Base-by-base conservation (phyloP, 2,113 vertebrate genomes). In the Uria lomvia region DNA sequence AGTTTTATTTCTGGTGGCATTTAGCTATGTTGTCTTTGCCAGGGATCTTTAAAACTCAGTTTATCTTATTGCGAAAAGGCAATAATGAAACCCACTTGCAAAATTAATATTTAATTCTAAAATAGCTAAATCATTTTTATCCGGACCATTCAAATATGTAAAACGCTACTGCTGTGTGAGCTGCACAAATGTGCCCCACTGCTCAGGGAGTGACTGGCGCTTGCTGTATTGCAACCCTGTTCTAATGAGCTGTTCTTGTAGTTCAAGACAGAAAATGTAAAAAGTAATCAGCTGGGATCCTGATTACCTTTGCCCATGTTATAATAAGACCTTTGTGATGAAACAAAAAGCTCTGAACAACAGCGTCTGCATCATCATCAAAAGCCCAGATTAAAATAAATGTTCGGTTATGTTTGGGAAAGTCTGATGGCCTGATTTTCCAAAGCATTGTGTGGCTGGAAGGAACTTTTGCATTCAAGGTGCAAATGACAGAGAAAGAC, bases 381-480 rank as follows among this genome's bases (percentile, higher is more conserved):
- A 87, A 80, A 80, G 67, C 21, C 83, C 78, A 65, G 76, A 78
- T 81, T 89, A 91, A 93, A 88, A 93, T 36, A 88, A 62, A 77
- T 40, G 17, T 75, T 92, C 53, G 34, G 12, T 81, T 85, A 7
- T 68, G 8, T 88, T 90, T 78, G 66, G 43, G 60, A 60, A 91
- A 56, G 66, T 77, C 77, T 90, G 66, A 49, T 73, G 62, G 24
- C 77, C 74, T 85, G 30, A 76, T 91, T 95, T 82, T 90, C 58
- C 80, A 63, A 73, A 93, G 43, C 9, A 4, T 22, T 21, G 3
- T 34, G 22, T 63, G 43, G 24, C 74, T 93, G 65, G 67, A 80
- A 86, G 16, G 55, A 77, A 40, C 17, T 27, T 78, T 59, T 67
- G 53, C 29, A 76, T 94, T 92, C 78, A 68, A 86, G 52, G 53